Base-by-base conservation (phyloP, 2,113 vertebrate species). In the Tonatia bakeri region DNA sequence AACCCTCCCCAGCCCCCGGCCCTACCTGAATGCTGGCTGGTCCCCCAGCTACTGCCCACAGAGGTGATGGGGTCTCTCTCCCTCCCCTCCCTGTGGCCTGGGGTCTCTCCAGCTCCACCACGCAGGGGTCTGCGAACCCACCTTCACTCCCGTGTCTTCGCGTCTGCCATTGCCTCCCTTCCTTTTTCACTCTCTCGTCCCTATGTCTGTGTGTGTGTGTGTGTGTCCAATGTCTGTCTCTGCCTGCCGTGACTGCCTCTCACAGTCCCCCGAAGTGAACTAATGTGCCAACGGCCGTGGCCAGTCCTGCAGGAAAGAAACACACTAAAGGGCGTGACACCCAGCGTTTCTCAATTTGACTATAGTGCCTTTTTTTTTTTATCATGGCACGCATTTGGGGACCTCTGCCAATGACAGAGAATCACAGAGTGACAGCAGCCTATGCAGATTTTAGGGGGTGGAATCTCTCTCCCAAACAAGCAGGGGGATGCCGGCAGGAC, bases 111-210 rank as follows among this genome's bases (percentile, higher is more conserved):
- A 59, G 17, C 67, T 43, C 40, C 7, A 1, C 56, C 19, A 1
- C 0, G 13, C 22, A 22, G 12, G 15, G 13, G 28, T 31, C 38
- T 73, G 50, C 5, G 40, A 31, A 28, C 38, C 65, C 19, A 6
- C n/a, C 17, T 70, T 38, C 17, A 31, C 10, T 14, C 5, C 70
- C 33, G 13, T 1, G 22, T 17, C 69, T 45, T 61, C 15, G 15
- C 14, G 0, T 85, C 47, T 19, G 26, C 20, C 24, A 0, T 7
- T 40, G 4, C 73, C n/a, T 54, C 33, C 15, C 2, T 4, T 61
- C 31, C 31, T 12, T n/a, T 11, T 52, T 73, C 87, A 15, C 64
- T 16, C 33, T 8, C 59, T 17, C 15, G 33, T 7, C 45, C 24
- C 1, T 4, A 24, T 3, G 1, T 61, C 33, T 28, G 4, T 24